Base-by-base conservation (phyloP, 2,888 invertebrate genomes). In the Sinopyrophorus schimmeli region DNA sequence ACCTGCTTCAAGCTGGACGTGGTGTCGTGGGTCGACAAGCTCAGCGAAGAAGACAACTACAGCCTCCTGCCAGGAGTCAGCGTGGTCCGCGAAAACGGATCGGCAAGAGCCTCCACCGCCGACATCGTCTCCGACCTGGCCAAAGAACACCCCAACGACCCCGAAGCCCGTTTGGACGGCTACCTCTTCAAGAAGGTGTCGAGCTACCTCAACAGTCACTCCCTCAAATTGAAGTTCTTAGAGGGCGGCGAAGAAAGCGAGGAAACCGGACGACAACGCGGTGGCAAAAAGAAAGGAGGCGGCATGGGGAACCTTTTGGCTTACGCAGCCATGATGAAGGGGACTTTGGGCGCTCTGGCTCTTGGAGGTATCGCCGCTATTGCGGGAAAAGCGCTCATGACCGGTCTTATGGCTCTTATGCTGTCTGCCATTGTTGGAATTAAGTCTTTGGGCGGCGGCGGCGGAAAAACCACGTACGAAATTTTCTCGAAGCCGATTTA, bases 341-440 rank as follows among this genome's bases (percentile, higher is more conserved):
- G 88, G 53, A 88, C 87, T 1, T 67, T 72, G 1, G 80, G 87
- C 71, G 86, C 89, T 0, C 66, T 89, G 18, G 89, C 84, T 6
- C 61, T 82, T 7, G 87, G 87, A 6, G 87, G 83, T 0, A 72
- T 91, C 2, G 89, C 90, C 0, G 74, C 88, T 34, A 75, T 91
- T 21, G 89, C 90, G 4, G 89, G 90, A 5, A 91, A 91, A 69
- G 91, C 91, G 0, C 68, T 91, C 12, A 86, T 90, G 84, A 87
- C 89, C 0, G 88, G 87, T 1, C 68, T 91, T 44, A 84, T 90
- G 80, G 89, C 91, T 0, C 76, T 91, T 1, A 81, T 89, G 56
- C 73, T 91, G 0, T 87, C 90, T 0, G 86, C 84, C 0, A 82
- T 89, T 50, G 79, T 89, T 44, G 89, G 89, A 0, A 73, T 90